Conservation (phyloP, 2,113 vertebrate species). For the Paralichthys olivaceus region DNA sequence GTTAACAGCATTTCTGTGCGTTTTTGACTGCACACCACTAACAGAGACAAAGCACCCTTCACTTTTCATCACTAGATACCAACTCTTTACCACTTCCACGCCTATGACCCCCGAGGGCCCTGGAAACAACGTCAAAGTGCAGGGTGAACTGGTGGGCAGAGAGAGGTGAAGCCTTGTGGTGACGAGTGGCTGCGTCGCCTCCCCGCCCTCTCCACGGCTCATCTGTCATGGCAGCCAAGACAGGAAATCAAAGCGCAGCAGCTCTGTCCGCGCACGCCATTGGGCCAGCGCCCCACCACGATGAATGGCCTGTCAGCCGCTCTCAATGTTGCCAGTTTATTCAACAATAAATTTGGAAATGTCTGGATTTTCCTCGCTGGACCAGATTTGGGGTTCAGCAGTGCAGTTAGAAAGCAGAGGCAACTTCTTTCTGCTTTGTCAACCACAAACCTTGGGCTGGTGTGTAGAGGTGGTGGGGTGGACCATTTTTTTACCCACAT, state of each 20-base stretch:
- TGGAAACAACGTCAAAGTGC: slow-evolving; percentile 25
- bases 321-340: slow-evolving; percentile 78
- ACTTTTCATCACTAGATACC: slow-evolving; percentile 6
- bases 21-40: slow-evolving; percentile 3
- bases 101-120: background rate
- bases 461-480: slow-evolving; percentile 7
- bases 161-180: slow-evolving; percentile 61
- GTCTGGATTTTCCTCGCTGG: slow-evolving; percentile 71
- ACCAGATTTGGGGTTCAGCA: slow-evolving; percentile 57
- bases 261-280: slow-evolving; percentile 68
- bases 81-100: background rate
- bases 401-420: slow-evolving; percentile 40
- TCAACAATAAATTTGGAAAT: slow-evolving; percentile 83
- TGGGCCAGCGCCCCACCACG: slow-evolving; percentile 35
- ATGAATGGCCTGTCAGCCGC: slow-evolving; percentile 81
- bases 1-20: no score
- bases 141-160: slow-evolving; percentile 48
- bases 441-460: slow-evolving; percentile 21
- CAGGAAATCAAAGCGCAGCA: slow-evolving; percentile 84
- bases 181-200: slow-evolving; percentile 68
- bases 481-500: background rate
- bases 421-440: slow-evolving; percentile 50
- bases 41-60: slow-evolving; percentile 24
- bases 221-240: slow-evolving; percentile 78
- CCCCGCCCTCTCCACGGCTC: slow-evolving; percentile 68